Conservation (phyloP, 2,888 invertebrate species). For the Diachrysia chrysitis region DNA sequence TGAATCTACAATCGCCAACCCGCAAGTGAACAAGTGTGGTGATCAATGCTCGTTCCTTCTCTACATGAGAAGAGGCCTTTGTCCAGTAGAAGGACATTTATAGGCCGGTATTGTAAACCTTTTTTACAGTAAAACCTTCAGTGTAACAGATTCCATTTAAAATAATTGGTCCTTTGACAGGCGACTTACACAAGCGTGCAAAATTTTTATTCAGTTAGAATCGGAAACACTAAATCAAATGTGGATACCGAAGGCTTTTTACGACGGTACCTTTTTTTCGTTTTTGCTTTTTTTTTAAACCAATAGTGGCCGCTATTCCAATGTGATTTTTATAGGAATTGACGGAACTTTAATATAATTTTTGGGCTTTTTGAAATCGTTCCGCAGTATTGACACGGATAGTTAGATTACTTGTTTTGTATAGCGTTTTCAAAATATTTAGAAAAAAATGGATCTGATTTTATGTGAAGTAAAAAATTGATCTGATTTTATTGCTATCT, state of each 20-base stretch:
- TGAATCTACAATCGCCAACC: too few relatives aligned
- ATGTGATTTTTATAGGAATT: conserved; percentile 40
- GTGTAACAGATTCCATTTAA: conserved; percentile 38
- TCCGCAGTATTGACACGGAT: conserved; percentile 40
- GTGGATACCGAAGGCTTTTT: conserved; percentile 36
- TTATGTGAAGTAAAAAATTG: conserved; percentile 17
- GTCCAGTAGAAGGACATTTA: too few relatives aligned
- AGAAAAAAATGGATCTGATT: conserved; percentile 1
- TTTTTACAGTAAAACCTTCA: conserved; percentile 46
- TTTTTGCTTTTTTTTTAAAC: conserved; percentile 25
- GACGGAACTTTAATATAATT: conserved; percentile 39
- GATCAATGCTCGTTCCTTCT: too few relatives aligned
- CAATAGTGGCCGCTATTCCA: conserved; percentile 39
- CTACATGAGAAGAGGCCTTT: too few relatives aligned
- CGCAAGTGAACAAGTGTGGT: too few relatives aligned
- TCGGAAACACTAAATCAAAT: conserved; percentile 58
- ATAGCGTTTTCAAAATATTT: conserved; percentile 23
- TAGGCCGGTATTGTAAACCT: too few relatives aligned
- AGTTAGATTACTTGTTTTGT: conserved; percentile 45
- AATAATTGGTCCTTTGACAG: conserved; percentile 57
- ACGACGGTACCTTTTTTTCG: conserved; percentile 21
- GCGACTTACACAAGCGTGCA: conserved; percentile 27
- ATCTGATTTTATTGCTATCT: neutral
- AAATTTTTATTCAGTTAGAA: conserved; percentile 42
- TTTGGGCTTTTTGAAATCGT: conserved; percentile 32